Base-by-base conservation (phyloP, 2,113 vertebrate species). In the Heterotilapia buettikoferi region DNA sequence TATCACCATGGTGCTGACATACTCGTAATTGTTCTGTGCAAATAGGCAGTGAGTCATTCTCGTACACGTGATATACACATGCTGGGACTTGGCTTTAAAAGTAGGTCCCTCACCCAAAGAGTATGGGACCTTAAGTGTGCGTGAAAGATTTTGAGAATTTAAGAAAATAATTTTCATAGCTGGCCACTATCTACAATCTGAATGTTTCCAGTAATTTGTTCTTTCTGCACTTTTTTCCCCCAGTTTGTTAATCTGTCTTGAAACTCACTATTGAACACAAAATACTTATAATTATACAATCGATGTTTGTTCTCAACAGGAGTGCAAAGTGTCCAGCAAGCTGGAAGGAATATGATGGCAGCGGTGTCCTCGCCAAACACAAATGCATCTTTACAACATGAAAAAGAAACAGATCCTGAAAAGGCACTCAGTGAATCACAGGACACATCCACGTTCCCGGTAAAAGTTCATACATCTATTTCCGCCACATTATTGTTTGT, bases 401-500 rank as follows among this genome's bases (percentile, higher is more conserved):
- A 81, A 90, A 90, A 66, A 61, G 19, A 83, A 40, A 78, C 63
- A 86, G 21, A 68, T 82, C 71, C 52, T 54, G 45, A 86, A 84
- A 94, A 95, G 95, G 94, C 95, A 96, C 92, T 43, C 57, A 8
- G 73, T 90, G 84, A 92, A 63, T 82, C 78, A 68, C 71, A n/a
- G 83, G 81, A 88, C 21, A 80, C 80, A 38, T 61, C 56, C 83
- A 84, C 26, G 53, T 87, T 52, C 31, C 68, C 16, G 10, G 40
- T 83, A n/a, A 73, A 84, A 85, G 31, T 73, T 93, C 76, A 95
- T 59, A 95, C 94, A 89, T 95, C 91, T 59, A 95, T 82, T 86
- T 96, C 96, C 7, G 96, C 96, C 66, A 96, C 57, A 71, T 95
- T 95, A 36, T 95, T 96, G 89, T 96, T 95, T 16, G 95, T 95